Percentiles rank a stretch among this genome's conserved stretches.
These are phyloP conservation scores for Stenchaetothrips biformis DNA, from an alignment of 2,888 invertebrate genomes.

Conservation along the genomic window DNA sequence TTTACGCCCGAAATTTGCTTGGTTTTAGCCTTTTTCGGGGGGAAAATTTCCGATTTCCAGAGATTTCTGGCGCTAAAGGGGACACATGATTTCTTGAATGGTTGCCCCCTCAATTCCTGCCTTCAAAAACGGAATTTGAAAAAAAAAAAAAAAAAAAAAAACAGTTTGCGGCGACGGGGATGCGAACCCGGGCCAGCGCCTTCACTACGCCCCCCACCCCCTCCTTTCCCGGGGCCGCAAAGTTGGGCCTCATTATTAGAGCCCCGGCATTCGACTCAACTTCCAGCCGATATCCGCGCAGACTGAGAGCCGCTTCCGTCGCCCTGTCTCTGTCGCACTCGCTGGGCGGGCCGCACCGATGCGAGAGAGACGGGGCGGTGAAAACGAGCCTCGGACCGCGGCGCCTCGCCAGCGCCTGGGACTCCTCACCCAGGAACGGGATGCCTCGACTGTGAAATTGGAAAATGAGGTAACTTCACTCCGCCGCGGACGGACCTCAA, in stretches of 20 bases:
- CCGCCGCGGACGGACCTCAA: not conserved
- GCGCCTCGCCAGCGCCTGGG: too few relatives aligned
- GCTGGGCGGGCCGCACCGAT: not conserved
- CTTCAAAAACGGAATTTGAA: too few relatives aligned
- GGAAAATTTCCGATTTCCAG: too few relatives aligned
- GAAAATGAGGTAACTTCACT: conserved; percentile 21
- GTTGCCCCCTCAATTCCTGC: too few relatives aligned
- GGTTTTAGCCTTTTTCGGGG: too few relatives aligned
- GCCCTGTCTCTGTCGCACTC: not conserved
- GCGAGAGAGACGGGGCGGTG: not conserved
- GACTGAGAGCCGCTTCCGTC: not conserved
- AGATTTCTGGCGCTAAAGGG: too few relatives aligned
- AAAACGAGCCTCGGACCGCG: not conserved
- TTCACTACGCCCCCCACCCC: too few relatives aligned
- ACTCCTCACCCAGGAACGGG: not conserved
- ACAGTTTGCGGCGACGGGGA: conserved; percentile 6
- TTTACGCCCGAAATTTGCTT: too few relatives aligned
- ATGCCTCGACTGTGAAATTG: conserved; percentile 6
- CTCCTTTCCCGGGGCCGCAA: not conserved
- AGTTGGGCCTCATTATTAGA: not conserved
- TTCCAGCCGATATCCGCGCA: not conserved
- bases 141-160: too few relatives aligned
- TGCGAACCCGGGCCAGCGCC: conserved; percentile 26
- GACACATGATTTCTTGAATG: too few relatives aligned
- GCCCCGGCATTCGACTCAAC: conserved; percentile 18